Percentiles rank a stretch among this genome's conserved stretches.
Evolutionary conservation across 2,113 vertebrate genomes (phyloP).

Genomic region (Sarotherodon lohbergeri): DNA sequence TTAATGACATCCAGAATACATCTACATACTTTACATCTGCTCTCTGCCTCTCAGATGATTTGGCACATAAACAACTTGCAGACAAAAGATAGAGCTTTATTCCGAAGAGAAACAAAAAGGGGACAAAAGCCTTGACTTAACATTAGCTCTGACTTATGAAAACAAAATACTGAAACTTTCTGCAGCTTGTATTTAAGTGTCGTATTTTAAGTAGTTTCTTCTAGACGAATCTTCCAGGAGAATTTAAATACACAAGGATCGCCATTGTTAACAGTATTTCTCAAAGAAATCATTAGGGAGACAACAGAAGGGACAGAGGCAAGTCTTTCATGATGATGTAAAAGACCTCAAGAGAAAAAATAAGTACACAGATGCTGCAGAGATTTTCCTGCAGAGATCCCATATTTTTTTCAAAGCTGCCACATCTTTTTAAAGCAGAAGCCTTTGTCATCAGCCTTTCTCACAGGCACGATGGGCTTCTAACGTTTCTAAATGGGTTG

Average conservation of each 20-base stretch:
- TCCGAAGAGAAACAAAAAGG: background rate
- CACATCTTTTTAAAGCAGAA: background rate
- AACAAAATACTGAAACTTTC: background rate
- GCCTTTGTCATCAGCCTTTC: background rate
- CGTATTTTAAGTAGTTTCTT: background rate
- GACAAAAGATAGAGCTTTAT: background rate
- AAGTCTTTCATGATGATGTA: background rate
- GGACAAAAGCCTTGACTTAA: background rate
- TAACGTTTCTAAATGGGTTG: background rate
- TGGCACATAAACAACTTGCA: background rate
- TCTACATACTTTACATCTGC: background rate
- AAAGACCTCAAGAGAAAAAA: background rate
- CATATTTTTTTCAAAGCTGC: background rate
- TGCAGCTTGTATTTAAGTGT: background rate
- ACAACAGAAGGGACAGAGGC: background rate
- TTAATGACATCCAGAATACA: background rate
- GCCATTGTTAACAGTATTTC: background rate
- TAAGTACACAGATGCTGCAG: background rate
- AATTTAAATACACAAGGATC: background rate
- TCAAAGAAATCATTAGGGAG: background rate
- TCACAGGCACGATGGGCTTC: background rate
- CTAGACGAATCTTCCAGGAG: background rate
- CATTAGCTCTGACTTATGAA: background rate
- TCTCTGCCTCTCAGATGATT: background rate
- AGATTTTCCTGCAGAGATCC: background rate